A percentile compares a stretch with the other conserved stretches of the same genome.
These are phyloP conservation scores for Synchiropus splendidus DNA, from an alignment of 2,113 vertebrate genomes.

Conservation along the genomic window DNA sequence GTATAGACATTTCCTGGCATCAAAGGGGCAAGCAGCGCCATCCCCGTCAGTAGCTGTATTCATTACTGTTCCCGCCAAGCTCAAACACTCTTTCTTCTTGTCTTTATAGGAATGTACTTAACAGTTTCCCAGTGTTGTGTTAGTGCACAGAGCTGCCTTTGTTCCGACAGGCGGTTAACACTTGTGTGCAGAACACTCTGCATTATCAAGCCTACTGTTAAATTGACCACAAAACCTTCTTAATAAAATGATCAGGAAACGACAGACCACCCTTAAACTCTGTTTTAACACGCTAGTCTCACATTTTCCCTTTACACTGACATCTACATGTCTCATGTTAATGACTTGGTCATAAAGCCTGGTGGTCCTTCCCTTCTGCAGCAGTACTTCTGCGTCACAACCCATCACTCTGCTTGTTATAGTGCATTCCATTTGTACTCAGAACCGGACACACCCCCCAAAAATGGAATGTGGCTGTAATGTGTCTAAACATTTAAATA, in stretches of 20 bases:
- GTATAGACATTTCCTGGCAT: constrained; percentile 53
- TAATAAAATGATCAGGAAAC: constrained; percentile 53
- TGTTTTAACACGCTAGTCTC: not conserved
- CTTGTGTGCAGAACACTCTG: constrained; percentile 42
- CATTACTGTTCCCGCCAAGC: constrained; percentile 46
- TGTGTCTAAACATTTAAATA: no score
- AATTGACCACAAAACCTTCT: constrained; percentile 44
- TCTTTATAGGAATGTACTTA: constrained; percentile 61
- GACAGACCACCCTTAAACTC: constrained; percentile 34
- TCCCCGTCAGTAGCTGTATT: constrained; percentile 52
- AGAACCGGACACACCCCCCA: no score
- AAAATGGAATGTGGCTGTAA: no score
- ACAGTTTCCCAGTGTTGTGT: constrained; percentile 59
- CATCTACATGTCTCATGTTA: no score
- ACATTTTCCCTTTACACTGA: no score
- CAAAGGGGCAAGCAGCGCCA: constrained; percentile 44
- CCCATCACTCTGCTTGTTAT: no score
- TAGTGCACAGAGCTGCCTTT: constrained; percentile 52
- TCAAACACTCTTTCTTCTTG: constrained; percentile 61
- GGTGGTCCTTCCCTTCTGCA: no score
- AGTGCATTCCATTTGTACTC: no score
- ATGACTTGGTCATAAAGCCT: no score
- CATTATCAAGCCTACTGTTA: constrained; percentile 46
- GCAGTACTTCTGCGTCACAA: no score
- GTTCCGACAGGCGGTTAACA: constrained; percentile 52